Base-by-base conservation (phyloP, 2,888 invertebrate species). In the Tineola bisselliella region DNA sequence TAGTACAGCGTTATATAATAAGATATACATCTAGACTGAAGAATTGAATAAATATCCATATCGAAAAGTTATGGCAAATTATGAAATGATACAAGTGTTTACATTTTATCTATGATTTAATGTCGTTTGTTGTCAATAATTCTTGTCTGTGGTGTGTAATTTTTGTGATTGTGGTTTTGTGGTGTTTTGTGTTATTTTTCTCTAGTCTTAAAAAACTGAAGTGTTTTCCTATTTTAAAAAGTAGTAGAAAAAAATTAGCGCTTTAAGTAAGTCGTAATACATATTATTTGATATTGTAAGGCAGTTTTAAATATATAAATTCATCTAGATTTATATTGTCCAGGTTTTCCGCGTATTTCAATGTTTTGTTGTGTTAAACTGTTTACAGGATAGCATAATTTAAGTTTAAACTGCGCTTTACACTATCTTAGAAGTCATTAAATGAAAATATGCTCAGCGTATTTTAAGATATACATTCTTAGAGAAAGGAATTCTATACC, bases 311-410 rank as follows among this genome's bases (percentile, higher is more conserved):
- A 48, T 10, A 10, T 13, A 17, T 17, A 48, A 48, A 48, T 38
- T 38, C 10, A 25, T 31, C n/a, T 18, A 17, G 15, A 44, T 38
- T 25, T 19, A 15, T 61, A 43, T 56, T 56, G 43, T 38, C 25
- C 17, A 18, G 38, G 54, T 38, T 18, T 19, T 19, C 13, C 13
- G 43, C 19, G 1, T 43, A 56, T 56, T 56, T 17, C 60, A 43
- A n/a, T 13, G 38, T 43, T 61, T 61, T 61, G 56, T 61, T 61
- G 18, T 61, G 56, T 19, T 61, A 56, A 61, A 61, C 17, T 56
- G 38, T 61, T 19, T 56, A 56, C 56, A 43, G 18, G 6, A 38
- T 33, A 38, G 15, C 31, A 33, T 17, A 48, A 48, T 15, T 48
- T n/a, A n/a, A 5, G 48, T 10, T 13, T 8, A 15, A 17, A 48